phyloP scores from a whole-genome alignment of 2,888 invertebrate genomes.

The Sussaba pulchella region DNA sequence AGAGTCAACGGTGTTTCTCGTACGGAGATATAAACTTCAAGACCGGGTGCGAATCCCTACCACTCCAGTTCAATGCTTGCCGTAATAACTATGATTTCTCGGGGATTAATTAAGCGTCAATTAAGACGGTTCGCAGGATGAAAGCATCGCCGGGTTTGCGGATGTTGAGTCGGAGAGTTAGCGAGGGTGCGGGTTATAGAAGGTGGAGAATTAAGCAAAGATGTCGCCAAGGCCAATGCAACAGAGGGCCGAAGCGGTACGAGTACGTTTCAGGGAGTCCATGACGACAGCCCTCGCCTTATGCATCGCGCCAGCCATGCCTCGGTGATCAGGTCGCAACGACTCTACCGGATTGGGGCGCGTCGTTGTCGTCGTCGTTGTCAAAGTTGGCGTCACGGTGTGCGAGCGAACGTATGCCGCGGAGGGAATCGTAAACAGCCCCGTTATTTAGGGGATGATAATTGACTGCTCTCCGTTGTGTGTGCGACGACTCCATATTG shows the following conservation, averaged over 20 bases:
- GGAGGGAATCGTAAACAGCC: conserved; percentile 80
- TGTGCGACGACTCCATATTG: conserved; percentile 63
- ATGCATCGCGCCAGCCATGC: conserved; percentile 49
- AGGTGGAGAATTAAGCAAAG: conserved; percentile 80
- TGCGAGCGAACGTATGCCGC: conserved; percentile 34
- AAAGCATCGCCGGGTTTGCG: conserved; percentile 61
- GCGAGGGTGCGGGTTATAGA: conserved; percentile 46
- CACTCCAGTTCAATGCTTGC: conserved; percentile 64
- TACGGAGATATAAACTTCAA: conserved; percentile 47
- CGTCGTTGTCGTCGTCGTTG: conserved; percentile 38
- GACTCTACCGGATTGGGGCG: conserved; percentile 56
- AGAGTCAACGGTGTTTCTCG: conserved; percentile 32
- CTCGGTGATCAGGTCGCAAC: conserved; percentile 61
- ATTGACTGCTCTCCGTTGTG: conserved; percentile 75
- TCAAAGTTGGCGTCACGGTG: conserved; percentile 62
- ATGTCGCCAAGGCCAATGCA: conserved; percentile 81
- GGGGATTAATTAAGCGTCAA: conserved; percentile 80
- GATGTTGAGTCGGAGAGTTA: conserved; percentile 39
- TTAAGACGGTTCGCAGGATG: conserved; percentile 75
- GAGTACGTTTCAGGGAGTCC: conserved; percentile 53
- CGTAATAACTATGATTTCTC: conserved; percentile 71
- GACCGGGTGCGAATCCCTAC: conserved; percentile 57
- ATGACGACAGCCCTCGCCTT: conserved; percentile 54
- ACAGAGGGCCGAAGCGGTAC: conserved; percentile 32
- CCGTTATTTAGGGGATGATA: conserved; percentile 82